These are phyloP conservation scores for Chionodraco myersi DNA, from an alignment of 2,113 vertebrate species.

Conservation along the genomic window DNA sequence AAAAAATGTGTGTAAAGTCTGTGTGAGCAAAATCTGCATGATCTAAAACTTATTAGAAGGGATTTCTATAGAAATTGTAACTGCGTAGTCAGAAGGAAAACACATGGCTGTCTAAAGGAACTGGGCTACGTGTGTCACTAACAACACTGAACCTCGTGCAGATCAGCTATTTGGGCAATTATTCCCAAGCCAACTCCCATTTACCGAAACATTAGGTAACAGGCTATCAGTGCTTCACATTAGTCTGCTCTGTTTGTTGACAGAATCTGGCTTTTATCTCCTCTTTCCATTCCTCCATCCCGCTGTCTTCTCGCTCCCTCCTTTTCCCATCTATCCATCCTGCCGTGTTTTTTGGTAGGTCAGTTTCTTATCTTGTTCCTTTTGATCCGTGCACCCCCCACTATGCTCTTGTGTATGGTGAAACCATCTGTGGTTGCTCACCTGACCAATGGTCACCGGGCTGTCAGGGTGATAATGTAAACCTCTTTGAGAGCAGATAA, in stretches of 20 bases:
- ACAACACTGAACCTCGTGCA: conserved; percentile 11
- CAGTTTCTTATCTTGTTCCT: conserved; percentile 52
- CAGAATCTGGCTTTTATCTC: conserved; percentile 68
- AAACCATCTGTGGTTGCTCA: conserved; percentile 46
- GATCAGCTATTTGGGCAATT: conserved; percentile 41
- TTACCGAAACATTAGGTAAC: conserved; percentile 65
- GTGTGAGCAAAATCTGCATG: background rate
- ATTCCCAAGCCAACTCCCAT: conserved; percentile 34
- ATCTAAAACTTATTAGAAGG: background rate
- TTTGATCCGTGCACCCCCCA: background rate
- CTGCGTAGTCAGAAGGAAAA: background rate
- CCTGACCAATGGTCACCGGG: conserved; percentile 61
- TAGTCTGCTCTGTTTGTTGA: conserved; percentile 62
- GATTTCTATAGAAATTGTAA: background rate
- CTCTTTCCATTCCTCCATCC: conserved; percentile 38
- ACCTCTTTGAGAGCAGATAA: conserved; percentile 65
- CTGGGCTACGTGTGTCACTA: background rate
- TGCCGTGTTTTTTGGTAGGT: conserved; percentile 30
- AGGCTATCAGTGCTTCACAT: conserved; percentile 47
- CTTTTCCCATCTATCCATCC: conserved; percentile 28
- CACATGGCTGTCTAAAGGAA: background rate
- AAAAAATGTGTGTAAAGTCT: background rate
- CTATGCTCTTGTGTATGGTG: conserved; percentile 34
- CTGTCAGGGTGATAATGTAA: conserved; percentile 70
- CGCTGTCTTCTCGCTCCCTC: conserved; percentile 7